Base-by-base conservation (phyloP, 1,140 invertebrate genomes). In the Bombus balteatus region DNA sequence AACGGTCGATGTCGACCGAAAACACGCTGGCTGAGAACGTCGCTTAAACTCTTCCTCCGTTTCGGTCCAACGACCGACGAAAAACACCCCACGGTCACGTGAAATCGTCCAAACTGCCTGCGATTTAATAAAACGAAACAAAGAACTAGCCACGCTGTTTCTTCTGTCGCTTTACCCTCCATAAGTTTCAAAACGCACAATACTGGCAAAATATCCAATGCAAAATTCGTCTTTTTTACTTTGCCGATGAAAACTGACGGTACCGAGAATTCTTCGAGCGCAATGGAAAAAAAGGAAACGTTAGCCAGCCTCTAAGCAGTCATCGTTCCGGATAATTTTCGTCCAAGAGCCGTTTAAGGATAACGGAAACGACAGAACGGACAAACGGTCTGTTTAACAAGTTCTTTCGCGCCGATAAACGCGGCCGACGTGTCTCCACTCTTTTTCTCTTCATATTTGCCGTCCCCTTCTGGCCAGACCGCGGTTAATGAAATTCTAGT, bases 401-500 rank as follows among this genome's bases (percentile, higher is more conserved):
- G 89, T 90, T 90, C 89, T 90, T 90, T 90, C 89, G 89, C 89
- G 73, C 89, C 89, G 89, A 90, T 90, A 90, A 90, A 90, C 89
- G 89, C 89, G 89, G 9, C 59, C 76, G 71, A 53, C 62, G 76
- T 81, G 83, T 83, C 83, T 88, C 83, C 83, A 82, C 82, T 87
- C 87, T 90, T 90, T 83, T 89, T 75, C 68, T 78, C 88, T 68
- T 82, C 83, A 83, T 87, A 76, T 88, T 87, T 87, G 70, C 85
- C 74, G 68, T 70, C 37, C 86, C 87, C 89, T 89, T 83, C 76
- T 73, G 47, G 86, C 66, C 77, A 75, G 83, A 78, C 84, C 84
- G 70, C 86, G 89, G 92, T 91, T 94, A 94, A 94, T 94, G 93
- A 94, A 94, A 94, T 94, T 94, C 93, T 92, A 91, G 93, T 94